Evolutionary conservation across 2,113 vertebrate genomes (phyloP).

Genomic region (Fulica atra): DNA sequence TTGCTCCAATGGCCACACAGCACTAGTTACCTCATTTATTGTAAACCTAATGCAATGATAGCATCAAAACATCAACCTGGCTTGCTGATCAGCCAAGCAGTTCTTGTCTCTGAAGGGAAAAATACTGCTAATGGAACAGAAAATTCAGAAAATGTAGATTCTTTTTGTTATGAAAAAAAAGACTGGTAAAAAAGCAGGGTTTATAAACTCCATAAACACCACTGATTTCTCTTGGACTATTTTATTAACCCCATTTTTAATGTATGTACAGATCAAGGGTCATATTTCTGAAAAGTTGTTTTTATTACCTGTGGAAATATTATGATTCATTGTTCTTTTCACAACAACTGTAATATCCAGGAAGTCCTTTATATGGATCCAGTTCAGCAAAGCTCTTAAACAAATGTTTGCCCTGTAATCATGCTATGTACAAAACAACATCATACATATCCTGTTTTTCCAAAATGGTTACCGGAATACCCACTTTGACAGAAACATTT

Average conservation of each 20-base stretch:
- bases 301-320: background rate
- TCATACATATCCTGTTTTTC: background rate
- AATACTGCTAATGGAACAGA: background rate
- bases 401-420: background rate
- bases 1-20: background rate
- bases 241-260: slow-evolving; percentile 19
- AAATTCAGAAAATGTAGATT: background rate
- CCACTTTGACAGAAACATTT: background rate
- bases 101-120: background rate
- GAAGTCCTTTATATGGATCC: background rate
- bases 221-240: background rate
- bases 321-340: background rate
- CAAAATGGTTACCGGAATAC: background rate
- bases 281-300: background rate
- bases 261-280: background rate
- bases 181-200: background rate
- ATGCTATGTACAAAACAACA: background rate
- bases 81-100: background rate
- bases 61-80: background rate
- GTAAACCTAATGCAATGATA: background rate
- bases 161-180: background rate
- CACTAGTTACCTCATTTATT: background rate
- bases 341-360: background rate
- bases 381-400: slow-evolving; percentile 6
- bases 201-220: background rate